Conservation (phyloP, 2,797 vertebrate species). For the Podarcis siculus region DNA sequence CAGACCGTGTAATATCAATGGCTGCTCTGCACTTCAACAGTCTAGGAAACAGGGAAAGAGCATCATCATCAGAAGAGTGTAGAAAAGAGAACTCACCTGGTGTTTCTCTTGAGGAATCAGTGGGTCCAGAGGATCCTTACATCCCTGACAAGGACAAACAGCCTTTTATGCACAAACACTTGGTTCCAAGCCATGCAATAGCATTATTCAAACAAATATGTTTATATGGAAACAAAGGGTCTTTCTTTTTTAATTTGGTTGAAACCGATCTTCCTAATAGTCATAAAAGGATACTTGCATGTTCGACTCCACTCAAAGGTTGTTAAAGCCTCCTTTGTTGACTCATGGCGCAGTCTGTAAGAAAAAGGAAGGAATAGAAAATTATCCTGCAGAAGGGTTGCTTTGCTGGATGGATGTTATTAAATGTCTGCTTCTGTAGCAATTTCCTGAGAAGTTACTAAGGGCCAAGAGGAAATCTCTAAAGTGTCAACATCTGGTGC, state of each 20-base stretch:
- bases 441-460: not conserved
- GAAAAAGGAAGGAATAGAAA: slow-evolving; percentile 17
- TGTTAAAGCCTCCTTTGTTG: not conserved
- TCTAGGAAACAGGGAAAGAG: too few species aligned
- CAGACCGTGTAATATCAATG: not conserved
- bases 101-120: not conserved
- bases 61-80: not conserved
- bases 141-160: not conserved
- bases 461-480: not conserved
- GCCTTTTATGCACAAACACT: not conserved
- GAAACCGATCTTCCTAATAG: not conserved
- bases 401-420: slow-evolving; percentile 4
- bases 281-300: not conserved
- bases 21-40: not conserved
- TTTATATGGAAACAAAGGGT: not conserved
- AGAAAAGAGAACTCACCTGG: not conserved
- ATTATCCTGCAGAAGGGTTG: not conserved
- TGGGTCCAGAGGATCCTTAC: not conserved
- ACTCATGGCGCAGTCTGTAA: not conserved
- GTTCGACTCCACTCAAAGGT: not conserved
- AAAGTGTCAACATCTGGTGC: not conserved
- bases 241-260: not conserved
- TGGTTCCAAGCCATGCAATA: not conserved
- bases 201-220: too few species aligned
- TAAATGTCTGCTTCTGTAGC: not conserved